Percentiles rank a stretch among this genome's conserved stretches.
These are phyloP conservation scores for Drosophila triauraria DNA, from an alignment of 1,140 invertebrate species.

Conservation along the genomic window DNA sequence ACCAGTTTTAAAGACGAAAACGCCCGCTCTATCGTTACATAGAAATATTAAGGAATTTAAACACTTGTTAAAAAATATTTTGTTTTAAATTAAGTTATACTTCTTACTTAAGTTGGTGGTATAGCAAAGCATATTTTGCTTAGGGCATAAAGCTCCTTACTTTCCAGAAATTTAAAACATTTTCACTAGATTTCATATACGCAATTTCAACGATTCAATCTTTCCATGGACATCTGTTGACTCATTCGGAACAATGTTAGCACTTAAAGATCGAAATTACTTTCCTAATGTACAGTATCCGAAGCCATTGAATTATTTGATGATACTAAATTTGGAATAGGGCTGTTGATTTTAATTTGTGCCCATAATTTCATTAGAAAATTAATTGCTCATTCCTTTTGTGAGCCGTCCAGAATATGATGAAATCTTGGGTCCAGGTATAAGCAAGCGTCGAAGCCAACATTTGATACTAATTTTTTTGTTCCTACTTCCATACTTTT, in stretches of 20 bases:
- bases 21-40: not conserved
- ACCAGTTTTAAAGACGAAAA: too few species aligned
- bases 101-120: too few species aligned
- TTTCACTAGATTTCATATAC: too few species aligned
- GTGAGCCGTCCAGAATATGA: not conserved
- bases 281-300: too few species aligned
- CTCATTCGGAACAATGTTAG: conserved; percentile 10
- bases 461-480: not conserved
- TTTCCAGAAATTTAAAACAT: conserved; percentile 10
- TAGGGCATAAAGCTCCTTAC: conserved; percentile 14
- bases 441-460: not conserved
- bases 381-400: not conserved
- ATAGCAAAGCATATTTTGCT: conserved; percentile 6
- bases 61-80: too few species aligned
- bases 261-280: conserved; percentile 8
- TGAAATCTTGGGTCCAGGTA: not conserved
- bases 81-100: too few species aligned
- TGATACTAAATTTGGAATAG: not conserved
- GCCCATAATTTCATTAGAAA: not conserved
- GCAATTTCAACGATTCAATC: not conserved
- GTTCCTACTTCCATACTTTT: not conserved
- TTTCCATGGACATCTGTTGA: conserved; percentile 20
- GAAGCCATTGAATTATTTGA: not conserved
- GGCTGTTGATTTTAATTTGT: not conserved
- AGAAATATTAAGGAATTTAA: too few species aligned